phyloP scores from a whole-genome alignment of 1,140 invertebrate species.

The Ceratosolen solmsi region DNA sequence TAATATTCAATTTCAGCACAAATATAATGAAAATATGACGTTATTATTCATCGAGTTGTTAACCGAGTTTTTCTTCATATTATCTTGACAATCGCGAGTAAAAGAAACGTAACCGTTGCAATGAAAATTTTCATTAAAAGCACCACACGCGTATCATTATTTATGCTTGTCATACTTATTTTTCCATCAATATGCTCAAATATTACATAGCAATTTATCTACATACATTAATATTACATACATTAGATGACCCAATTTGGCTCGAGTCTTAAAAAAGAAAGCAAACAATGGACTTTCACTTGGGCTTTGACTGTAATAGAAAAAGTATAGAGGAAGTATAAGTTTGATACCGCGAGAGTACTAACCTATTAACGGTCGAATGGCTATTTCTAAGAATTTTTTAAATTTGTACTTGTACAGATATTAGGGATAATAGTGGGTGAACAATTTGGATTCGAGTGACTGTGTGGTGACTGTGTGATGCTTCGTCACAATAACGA shows the following conservation, averaged over 20 bases:
- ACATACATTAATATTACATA: neutral
- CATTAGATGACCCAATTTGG: conserved; percentile 26
- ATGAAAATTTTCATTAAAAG: too few relatives aligned
- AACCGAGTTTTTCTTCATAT: too few relatives aligned
- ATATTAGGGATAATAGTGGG: neutral
- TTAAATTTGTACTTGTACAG: neutral
- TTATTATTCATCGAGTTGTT: too few relatives aligned
- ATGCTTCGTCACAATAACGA: neutral
- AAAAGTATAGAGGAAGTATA: conserved; percentile 36
- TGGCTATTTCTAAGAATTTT: too few relatives aligned
- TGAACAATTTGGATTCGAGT: neutral
- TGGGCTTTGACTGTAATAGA: conserved; percentile 14
- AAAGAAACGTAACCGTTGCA: too few relatives aligned
- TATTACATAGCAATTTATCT: neutral
- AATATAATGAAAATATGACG: too few relatives aligned
- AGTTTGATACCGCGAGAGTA: neutral
- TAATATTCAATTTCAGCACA: too few relatives aligned
- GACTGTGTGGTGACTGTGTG: neutral
- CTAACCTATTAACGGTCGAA: neutral
- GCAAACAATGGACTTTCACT: conserved; percentile 49
- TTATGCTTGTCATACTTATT: neutral
- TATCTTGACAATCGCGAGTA: too few relatives aligned
- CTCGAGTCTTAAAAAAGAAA: conserved; percentile 31
- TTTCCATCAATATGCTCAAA: neutral
- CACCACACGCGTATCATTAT: too few relatives aligned